Evolutionary conservation across 2,797 vertebrate genomes (phyloP).

Genomic region (Acridotheres tristis): DNA sequence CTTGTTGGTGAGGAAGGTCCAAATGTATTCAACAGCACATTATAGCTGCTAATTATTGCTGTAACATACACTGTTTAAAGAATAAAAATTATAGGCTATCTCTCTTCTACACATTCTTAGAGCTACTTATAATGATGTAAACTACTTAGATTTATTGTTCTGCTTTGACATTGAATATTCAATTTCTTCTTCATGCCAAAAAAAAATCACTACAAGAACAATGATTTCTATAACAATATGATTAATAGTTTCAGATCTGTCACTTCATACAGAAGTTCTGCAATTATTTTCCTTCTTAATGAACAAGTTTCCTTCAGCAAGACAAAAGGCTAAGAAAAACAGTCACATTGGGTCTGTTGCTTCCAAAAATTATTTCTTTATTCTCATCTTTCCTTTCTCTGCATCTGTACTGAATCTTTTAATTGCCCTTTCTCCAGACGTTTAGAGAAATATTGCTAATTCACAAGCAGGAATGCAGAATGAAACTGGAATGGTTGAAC

Average conservation of each 20-base stretch:
- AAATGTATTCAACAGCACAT: neutral
- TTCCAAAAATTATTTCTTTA: neutral
- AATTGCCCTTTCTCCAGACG: neutral
- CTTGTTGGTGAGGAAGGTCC: neutral
- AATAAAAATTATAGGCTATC: conserved; percentile 30
- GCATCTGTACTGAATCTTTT: neutral
- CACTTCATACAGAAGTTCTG: conserved; percentile 42
- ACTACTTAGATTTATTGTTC: conserved; percentile 35
- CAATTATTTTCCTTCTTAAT: conserved; percentile 55
- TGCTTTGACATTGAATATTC: neutral
- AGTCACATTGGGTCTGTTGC: neutral
- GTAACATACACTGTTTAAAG: conserved; percentile 14
- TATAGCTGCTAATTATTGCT: conserved; percentile 45
- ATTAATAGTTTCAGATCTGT: conserved; percentile 31
- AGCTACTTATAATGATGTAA: conserved; percentile 14
- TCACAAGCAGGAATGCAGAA: neutral
- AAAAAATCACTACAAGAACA: neutral
- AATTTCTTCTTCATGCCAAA: conserved; percentile 1
- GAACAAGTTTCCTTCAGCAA: conserved; percentile 19
- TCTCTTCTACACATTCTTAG: neutral
- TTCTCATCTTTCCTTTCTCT: neutral
- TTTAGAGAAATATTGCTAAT: neutral
- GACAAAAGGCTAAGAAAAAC: conserved; percentile 14
- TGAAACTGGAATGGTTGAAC: neutral
- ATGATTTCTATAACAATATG: conserved; percentile 15